Percentiles rank a stretch among this genome's conserved stretches.
Evolutionary conservation across 64 coral and sea anemone genomes (phyloP).

Genomic region (Porites australiensis): DNA sequence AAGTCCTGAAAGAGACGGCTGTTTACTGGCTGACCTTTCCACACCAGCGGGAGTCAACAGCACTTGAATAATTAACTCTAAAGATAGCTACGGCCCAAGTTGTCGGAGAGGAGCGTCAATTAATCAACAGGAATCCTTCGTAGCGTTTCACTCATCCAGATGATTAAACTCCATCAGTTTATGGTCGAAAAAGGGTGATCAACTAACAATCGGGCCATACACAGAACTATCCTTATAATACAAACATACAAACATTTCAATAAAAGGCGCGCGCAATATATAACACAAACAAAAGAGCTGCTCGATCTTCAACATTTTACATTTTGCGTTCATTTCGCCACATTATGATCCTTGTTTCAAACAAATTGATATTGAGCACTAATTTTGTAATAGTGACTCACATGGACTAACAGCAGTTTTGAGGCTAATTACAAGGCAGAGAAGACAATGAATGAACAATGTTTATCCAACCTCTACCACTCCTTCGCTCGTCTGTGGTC

Average conservation of each 20-base stretch:
- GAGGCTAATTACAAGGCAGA: not conserved
- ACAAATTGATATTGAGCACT: not conserved
- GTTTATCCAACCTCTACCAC: constrained; percentile 1
- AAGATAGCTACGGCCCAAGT: not conserved
- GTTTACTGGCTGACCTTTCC: too few relatives aligned
- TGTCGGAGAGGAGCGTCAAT: not conserved
- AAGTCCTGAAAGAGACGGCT: not conserved
- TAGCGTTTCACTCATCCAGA: not conserved
- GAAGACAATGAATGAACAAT: not conserved
- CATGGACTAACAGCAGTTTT: not conserved
- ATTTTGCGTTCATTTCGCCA: not conserved
- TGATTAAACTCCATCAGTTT: not conserved
- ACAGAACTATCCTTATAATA: not conserved
- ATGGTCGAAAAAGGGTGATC: not conserved
- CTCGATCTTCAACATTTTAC: not conserved
- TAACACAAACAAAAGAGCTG: not conserved
- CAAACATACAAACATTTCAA: not conserved
- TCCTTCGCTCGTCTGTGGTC: not conserved
- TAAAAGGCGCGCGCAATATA: not conserved
- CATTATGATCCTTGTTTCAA: not conserved
- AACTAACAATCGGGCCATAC: not conserved
- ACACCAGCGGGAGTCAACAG: not conserved
- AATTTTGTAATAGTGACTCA: not conserved
- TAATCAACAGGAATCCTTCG: not conserved
- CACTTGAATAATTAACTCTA: not conserved